Evolutionary conservation across 2,888 invertebrate genomes (phyloP), one percentile per base, ranked within the genome.

Genomic region (Anoplius nigerrimus): DNA sequence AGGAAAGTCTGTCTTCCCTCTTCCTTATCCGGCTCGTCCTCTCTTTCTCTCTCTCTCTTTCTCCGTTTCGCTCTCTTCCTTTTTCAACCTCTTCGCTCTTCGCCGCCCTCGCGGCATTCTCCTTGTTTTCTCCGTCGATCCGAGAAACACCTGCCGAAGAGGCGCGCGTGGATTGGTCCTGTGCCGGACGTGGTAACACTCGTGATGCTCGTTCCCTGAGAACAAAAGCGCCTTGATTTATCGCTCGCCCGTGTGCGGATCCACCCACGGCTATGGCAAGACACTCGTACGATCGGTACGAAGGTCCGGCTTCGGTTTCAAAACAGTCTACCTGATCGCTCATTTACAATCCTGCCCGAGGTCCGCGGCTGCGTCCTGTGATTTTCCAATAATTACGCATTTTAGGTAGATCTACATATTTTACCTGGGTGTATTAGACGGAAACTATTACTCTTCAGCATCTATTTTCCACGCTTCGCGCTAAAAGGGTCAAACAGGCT

Each of bases 141-240:
- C 21, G 52, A 46, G 68, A 53, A 78, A 71, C 78, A 80, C 75
- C 78, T 79, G 77, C 66, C 62, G 62, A 8, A 18, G 66, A 46
- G 46, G 54, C 53, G 57, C 62, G 20, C 58, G 59, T 61, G 64
- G 46, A 58, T 58, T 24, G 52, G 27, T 58, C 48, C 21, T n/a
- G 42, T 61, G 43, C 51, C 54, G 65, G 57, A 64, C 61, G 46
- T 20, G 11, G 34, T 34, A 34, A 34, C 34, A 62, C 54, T 52
- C 59, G 16, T 51, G 67, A 67, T 66, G 64, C 58, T 34, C 69
- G 71, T 71, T 62, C 62, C 34, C 2, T 60, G 74, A 34, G 77
- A 79, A 78, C 77, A 76, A 79, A 73, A 69, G 55, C 27, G 21
- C 48, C 24, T 66, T 51, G 34, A 34, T 34, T 34, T 34, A 34